Percentiles rank a stretch among this genome's conserved stretches.
Conservation (phyloP, 2,113 vertebrate genomes). For the Ariopsis seemanni region DNA sequence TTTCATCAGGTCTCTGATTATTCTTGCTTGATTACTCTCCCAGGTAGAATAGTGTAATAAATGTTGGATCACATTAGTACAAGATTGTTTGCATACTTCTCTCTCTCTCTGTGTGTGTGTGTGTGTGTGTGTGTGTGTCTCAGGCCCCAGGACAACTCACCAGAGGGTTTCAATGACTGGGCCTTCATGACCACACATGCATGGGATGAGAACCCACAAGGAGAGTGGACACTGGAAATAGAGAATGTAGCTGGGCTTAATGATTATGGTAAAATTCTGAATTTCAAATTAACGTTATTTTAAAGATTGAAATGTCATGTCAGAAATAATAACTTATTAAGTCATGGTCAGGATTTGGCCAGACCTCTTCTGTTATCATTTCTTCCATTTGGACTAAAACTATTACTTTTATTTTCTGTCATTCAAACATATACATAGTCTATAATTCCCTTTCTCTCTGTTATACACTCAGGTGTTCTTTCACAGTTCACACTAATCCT, state of each 20-base stretch:
- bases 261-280: constrained; percentile 81
- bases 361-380: not conserved
- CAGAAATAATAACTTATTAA: constrained; percentile 12
- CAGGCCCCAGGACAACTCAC: constrained; percentile 90
- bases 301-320: not conserved
- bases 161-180: constrained; percentile 95
- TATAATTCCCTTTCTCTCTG: constrained; percentile 18
- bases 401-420: not conserved
- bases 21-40: constrained; percentile 3
- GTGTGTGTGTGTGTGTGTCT: not conserved
- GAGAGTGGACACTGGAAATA: constrained; percentile 92
- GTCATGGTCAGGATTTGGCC: not conserved
- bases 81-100: not conserved
- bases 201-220: constrained; percentile 90
- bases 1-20: constrained; percentile 1
- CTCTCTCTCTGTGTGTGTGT: not conserved
- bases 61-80: not conserved
- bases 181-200: constrained; percentile 96
- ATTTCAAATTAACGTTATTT: not conserved
- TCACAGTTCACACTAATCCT: constrained; percentile 90
- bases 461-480: constrained; percentile 77
- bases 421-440: constrained; percentile 4
- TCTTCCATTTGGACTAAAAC: not conserved
- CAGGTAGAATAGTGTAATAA: not conserved
- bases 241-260: constrained; percentile 86